Base-by-base conservation (phyloP, 2,113 vertebrate species). In the Nyctibius bracteatus region DNA sequence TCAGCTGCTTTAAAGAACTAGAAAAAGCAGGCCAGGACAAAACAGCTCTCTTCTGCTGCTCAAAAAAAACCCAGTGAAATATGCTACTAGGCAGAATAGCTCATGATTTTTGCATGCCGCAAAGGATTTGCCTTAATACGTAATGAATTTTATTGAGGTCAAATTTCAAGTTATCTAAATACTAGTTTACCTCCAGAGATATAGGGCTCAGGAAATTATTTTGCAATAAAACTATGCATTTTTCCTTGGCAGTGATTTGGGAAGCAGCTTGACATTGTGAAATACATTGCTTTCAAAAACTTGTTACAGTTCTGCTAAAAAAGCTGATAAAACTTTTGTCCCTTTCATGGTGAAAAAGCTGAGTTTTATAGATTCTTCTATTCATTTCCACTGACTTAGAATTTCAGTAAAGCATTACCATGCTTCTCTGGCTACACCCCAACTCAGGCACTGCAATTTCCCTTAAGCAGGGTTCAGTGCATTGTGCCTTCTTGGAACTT, bases 101-200 rank as follows among this genome's bases (percentile, higher is more conserved):
- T 91, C 73, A 63, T 91, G 84, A 52, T 72, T 87, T 86, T 88
- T 93, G 70, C 67, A 74, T 79, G 82, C 63, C 90, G 73, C 79
- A 63, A 84, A 96, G 81, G 88, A 82, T 94, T 97, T 93, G 27
- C 30, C 57, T 88, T 92, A 81, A 75, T 77, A 85, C 46, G 61
- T 78, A 88, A 95, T 86, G 41, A 88, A 68, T 88, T 88, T 86
- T 95, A 90, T 95, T 83, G 87, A 95, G 92, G 93, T 96, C 94
- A 90, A 21, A 91, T 96, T 96, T 91, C 80, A 96, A 91, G 78
- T 92, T 94, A 52, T 58, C 92, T 94, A 88, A 94, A 96, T 62
- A 77, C 46, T 86, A 67, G 73, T 95, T 96, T 94, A 93, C 72
- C 86, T 94, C 80, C 66, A 94, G 81, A 91, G 85, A 79, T 79